These are phyloP conservation scores for Maniola hyperantus DNA, from an alignment of 2,888 invertebrate genomes.

Conservation along the genomic window DNA sequence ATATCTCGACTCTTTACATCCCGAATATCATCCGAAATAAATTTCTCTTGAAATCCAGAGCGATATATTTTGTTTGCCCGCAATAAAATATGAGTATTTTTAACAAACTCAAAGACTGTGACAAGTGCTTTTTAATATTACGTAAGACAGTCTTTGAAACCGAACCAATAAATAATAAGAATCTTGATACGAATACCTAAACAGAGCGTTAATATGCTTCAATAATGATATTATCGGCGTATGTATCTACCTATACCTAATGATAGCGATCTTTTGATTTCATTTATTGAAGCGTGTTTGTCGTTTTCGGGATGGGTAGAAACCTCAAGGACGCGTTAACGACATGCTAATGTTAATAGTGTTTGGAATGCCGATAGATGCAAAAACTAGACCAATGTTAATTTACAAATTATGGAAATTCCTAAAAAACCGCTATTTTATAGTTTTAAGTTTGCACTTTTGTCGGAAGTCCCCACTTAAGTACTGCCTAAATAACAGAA, in stretches of 20 bases:
- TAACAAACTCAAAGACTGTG: slow-evolving; percentile 9
- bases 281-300: too few relatives aligned
- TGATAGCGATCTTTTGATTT: too few relatives aligned
- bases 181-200: neutral
- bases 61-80: slow-evolving; percentile 13
- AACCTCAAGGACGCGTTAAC: too few relatives aligned
- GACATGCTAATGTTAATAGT: too few relatives aligned
- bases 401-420: too few relatives aligned
- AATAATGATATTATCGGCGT: too few relatives aligned
- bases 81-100: slow-evolving; percentile 15
- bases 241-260: too few relatives aligned
- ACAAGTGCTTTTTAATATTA: slow-evolving; percentile 5
- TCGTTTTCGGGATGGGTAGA: too few relatives aligned
- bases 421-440: too few relatives aligned
- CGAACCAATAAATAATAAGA: neutral
- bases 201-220: neutral
- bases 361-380: too few relatives aligned
- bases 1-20: slow-evolving; percentile 17
- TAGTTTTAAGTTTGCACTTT: too few relatives aligned
- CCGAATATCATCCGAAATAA: slow-evolving; percentile 22
- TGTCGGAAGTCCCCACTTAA: neutral
- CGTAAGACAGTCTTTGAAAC: slow-evolving; percentile 12
- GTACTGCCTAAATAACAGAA: neutral
- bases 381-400: too few relatives aligned
- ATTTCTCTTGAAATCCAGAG: slow-evolving; percentile 8